Base-by-base conservation (phyloP, 2,888 invertebrate species). In the Phania funesta region DNA sequence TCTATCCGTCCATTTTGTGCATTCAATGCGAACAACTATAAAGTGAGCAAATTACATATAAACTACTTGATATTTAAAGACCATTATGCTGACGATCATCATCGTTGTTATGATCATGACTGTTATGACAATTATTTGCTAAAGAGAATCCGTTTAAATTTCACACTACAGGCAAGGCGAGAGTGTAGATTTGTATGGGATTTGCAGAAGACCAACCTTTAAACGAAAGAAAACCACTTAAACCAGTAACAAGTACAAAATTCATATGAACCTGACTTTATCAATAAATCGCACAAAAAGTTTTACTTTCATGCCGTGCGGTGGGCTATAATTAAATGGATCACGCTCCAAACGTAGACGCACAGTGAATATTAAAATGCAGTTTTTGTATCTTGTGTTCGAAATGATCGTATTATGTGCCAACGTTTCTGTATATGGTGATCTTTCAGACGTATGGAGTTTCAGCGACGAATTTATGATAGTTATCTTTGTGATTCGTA, bases 341-440 rank as follows among this genome's bases (percentile, higher is more conserved):
- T 71, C 54, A 20, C 29, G 41, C 11, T 75, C n/a, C 32, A 62
- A 24, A 20, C 26, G 52, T 9, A 11, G 18, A 18, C 44, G 54
- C 73, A 62, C 77, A 64, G 67, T 64, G 77, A 77, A 77, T 81
- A 32, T 68, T 52, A 48, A 54, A 48, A 48, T 64, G 70, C 65
- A 65, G 46, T 81, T 71, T 0, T 32, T 32, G 0, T 32, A 11
- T 38, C n/a, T 38, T 6, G 26, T 3, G 4, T n/a, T 13, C 1
- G 4, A 11, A 13, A 38, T 38, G 11, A 38, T 38, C 0, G n/a
- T 38, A 38, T 32, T n/a, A n/a, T n/a, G n/a, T n/a, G n/a, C n/a
- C n/a, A n/a, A n/a, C n/a, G n/a, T n/a, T n/a, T n/a, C n/a, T n/a
- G n/a, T n/a, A n/a, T n/a, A n/a, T n/a, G n/a, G n/a, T n/a, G n/a